Base-by-base conservation (phyloP, 2,888 invertebrate species). In the Lamproptera curius region DNA sequence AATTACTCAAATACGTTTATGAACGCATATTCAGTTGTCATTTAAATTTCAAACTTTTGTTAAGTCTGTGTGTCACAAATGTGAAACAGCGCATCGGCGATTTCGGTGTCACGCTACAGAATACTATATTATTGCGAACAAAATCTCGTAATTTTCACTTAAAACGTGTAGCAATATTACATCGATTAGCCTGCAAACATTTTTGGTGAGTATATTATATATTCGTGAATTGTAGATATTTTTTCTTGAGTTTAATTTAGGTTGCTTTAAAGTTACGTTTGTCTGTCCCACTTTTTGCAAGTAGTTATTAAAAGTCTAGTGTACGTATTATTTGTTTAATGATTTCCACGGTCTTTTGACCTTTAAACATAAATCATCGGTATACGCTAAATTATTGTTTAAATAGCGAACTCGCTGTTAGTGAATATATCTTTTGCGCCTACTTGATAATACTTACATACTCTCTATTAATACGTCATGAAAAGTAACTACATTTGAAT, bases 211-310 rank as follows among this genome's bases (percentile, higher is more conserved):
- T 23, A 15, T 45, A 10, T 4, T 20, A 17, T 13, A 9, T 17
- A 11, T 13, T 13, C 11, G 35, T 17, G 20, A 20, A 5, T 5
- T 6, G 16, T 14, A 26, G 16, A 1, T 1, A 35, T 16, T 36
- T 41, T 36, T 16, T 20, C 15, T 20, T 36, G 0, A 3, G 6
- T 4, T 11, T 17, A 28, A 46, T 28, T 35, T 46, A 41, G 41
- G 36, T 31, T 46, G 46, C 31, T 17, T n/a, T n/a, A n/a, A n/a
- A 36, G 26, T 35, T 34, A 46, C 41, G 36, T 41, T 34, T 41
- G 26, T 41, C 17, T 36, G 46, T 31, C 46, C 46, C 36, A 46
- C 46, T 41, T 46, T 40, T 46, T 28, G 26, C 28, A n/a, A 41
- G 46, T 28, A 41, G 41, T 46, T 41, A 46, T 13, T 39, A 40